Evolutionary conservation across 2,113 vertebrate genomes (phyloP).

Genomic region (Paramisgurnus dabryanus): DNA sequence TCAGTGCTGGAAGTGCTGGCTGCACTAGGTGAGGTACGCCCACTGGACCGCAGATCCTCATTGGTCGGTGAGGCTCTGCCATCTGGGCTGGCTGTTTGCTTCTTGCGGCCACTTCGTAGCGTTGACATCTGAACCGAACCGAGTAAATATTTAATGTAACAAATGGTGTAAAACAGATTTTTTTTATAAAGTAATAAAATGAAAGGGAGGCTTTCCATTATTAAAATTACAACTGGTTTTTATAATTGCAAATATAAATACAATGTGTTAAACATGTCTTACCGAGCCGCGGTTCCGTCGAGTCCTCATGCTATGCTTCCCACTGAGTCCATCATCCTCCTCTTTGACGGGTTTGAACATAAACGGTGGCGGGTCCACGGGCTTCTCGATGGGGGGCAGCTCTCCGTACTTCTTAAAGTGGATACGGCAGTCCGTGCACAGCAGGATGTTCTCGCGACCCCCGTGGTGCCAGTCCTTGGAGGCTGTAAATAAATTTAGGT

Average conservation of each 20-base stretch:
- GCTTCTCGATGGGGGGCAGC: slow-evolving; percentile 97
- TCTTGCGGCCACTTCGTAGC: slow-evolving; percentile 97
- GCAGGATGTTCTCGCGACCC: slow-evolving; percentile 93
- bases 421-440: slow-evolving; percentile 96
- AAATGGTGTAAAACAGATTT: neutral
- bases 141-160: neutral
- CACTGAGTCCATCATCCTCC: slow-evolving; percentile 96
- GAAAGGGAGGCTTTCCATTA: too few species aligned
- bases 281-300: slow-evolving; percentile 96
- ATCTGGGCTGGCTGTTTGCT: slow-evolving; percentile 96
- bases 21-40: slow-evolving; percentile 92
- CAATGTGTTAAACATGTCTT: slow-evolving; percentile 47
- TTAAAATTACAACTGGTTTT: too few species aligned
- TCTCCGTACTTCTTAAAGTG: slow-evolving; percentile 99
- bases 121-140: slow-evolving; percentile 87
- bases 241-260: neutral
- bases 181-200: too few species aligned
- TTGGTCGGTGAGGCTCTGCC: slow-evolving; percentile 90
- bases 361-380: slow-evolving; percentile 96
- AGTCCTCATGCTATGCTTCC: slow-evolving; percentile 99
- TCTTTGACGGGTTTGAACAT: slow-evolving; percentile 99
- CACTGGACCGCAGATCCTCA: slow-evolving; percentile 94
- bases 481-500: slow-evolving; percentile 75
- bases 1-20: slow-evolving; percentile 97
- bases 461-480: slow-evolving; percentile 99